Conservation (phyloP, 2,888 invertebrate species). For the Dichetophora obliterata region DNA sequence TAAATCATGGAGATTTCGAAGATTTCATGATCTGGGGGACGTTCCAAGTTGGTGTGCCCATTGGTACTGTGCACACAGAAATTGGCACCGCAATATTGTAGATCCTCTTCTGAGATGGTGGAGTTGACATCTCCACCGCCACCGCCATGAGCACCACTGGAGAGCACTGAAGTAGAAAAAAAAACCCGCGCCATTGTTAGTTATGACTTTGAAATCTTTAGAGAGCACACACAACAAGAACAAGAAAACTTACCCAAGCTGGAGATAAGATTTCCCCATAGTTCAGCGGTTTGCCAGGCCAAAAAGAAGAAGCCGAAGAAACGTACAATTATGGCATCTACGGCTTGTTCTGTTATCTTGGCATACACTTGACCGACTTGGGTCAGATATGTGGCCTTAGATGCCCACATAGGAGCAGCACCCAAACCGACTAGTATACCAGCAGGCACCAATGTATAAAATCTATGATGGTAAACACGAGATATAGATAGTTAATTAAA, state of each 20-base stretch:
- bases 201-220: not conserved
- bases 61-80: constrained; percentile 82
- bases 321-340: constrained; percentile 93
- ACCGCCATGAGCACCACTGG: constrained; percentile 80
- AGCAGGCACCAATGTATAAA: constrained; percentile 93
- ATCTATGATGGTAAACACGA: constrained; percentile 68
- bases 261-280: constrained; percentile 97
- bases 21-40: constrained; percentile 88
- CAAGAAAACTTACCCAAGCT: constrained; percentile 73
- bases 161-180: constrained; percentile 71
- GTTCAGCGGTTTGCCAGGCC: constrained; percentile 95
- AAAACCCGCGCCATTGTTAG: not conserved
- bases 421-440: constrained; percentile 95
- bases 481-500: constrained; percentile 46
- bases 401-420: constrained; percentile 98
- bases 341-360: constrained; percentile 86
- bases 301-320: constrained; percentile 99
- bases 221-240: too few species aligned
- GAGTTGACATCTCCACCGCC: constrained; percentile 69
- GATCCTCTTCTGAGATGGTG: constrained; percentile 70
- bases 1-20: constrained; percentile 92
- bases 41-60: constrained; percentile 81
- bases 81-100: constrained; percentile 82
- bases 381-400: constrained; percentile 97
- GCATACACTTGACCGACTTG: constrained; percentile 94